phyloP scores from a whole-genome alignment of 2,888 invertebrate genomes.

The Leptopterna dolabrata region DNA sequence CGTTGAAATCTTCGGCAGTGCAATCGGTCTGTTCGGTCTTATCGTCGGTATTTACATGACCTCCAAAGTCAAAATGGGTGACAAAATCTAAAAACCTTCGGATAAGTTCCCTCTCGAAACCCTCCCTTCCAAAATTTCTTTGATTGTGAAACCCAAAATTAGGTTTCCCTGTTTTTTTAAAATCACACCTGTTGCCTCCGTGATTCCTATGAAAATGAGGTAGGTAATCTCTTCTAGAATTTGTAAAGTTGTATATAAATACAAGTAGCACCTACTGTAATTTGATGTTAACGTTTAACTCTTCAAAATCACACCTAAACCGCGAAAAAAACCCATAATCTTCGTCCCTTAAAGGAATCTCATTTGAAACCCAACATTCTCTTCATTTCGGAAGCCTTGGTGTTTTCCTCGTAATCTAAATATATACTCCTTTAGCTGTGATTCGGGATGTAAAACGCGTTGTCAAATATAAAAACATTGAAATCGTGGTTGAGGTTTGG shows the following conservation, averaged over 20 bases:
- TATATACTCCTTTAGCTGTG: too few species aligned
- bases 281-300: background rate
- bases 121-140: background rate
- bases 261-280: background rate
- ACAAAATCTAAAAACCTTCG: constrained; percentile 47
- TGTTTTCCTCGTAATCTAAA: too few species aligned
- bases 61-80: constrained; percentile 75
- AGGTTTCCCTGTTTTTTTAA: background rate
- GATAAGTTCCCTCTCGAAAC: background rate
- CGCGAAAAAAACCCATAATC: background rate
- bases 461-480: too few species aligned
- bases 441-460: too few species aligned
- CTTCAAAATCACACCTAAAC: background rate
- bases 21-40: constrained; percentile 97
- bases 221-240: background rate
- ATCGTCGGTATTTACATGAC: constrained; percentile 98
- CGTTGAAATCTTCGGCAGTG: constrained; percentile 98
- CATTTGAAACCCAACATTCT: background rate
- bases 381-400: background rate
- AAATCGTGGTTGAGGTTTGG: too few species aligned
- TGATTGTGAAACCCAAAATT: background rate
- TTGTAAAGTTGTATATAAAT: constrained; percentile 12
- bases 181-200: constrained; percentile 5
- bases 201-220: background rate
- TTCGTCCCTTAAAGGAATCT: background rate